Evolutionary conservation across 2,113 vertebrate species (phyloP).

Genomic region (Zosterops japonicus): DNA sequence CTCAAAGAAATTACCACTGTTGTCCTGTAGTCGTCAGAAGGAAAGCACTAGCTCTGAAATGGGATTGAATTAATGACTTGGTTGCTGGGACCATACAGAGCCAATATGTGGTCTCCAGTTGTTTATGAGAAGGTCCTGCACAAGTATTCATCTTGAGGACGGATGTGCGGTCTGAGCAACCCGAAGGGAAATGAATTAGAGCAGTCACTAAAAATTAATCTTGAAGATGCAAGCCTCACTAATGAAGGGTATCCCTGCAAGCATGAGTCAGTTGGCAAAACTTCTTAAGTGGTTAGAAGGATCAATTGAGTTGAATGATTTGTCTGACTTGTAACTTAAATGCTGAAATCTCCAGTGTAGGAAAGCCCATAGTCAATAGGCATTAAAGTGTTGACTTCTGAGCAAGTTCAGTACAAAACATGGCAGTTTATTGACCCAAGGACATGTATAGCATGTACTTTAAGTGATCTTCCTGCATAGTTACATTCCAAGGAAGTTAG

Average conservation of each 20-base stretch:
- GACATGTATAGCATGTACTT: background rate
- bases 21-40: constrained; percentile 25
- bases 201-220: constrained; percentile 56
- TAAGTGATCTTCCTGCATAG: background rate
- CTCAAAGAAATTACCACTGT: constrained; percentile 37
- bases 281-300: constrained; percentile 64
- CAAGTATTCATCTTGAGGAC: constrained; percentile 21
- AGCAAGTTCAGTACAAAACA: background rate
- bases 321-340: constrained; percentile 22
- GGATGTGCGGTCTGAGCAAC: constrained; percentile 37
- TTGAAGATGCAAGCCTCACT: constrained; percentile 13
- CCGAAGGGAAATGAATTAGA: background rate
- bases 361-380: background rate
- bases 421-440: background rate
- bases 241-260: constrained; percentile 68
- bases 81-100: background rate
- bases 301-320: constrained; percentile 55
- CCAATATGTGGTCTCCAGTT: constrained; percentile 26
- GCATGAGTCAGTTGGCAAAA: constrained; percentile 64
- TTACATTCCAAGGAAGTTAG: background rate
- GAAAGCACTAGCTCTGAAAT: constrained; percentile 34
- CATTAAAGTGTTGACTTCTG: constrained; percentile 31
- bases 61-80: background rate
- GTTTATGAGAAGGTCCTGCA: background rate
- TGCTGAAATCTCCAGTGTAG: constrained; percentile 2